These are phyloP conservation scores for Tipula lateralis DNA, from an alignment of 2,888 invertebrate genomes.

Conservation along the genomic window DNA sequence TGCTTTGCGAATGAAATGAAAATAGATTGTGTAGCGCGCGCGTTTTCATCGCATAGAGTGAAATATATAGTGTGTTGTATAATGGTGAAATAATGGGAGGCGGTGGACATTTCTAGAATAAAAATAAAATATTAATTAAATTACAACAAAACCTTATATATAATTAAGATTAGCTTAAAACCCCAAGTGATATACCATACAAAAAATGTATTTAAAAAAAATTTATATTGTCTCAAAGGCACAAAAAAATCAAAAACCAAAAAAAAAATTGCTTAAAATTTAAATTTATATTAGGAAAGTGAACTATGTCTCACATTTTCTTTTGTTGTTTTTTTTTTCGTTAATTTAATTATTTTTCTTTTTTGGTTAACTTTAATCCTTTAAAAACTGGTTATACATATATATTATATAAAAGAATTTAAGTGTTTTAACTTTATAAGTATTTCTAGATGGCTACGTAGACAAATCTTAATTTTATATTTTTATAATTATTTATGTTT, in stretches of 20 bases:
- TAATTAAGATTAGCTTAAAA: constrained; percentile 24
- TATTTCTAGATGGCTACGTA: constrained; percentile 20
- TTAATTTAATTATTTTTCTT: background rate
- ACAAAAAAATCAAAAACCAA: background rate
- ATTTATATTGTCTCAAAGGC: constrained; percentile 20
- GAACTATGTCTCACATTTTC: background rate
- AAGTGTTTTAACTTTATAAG: background rate
- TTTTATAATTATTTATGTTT: too few species aligned
- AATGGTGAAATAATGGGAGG: background rate
- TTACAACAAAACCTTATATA: constrained; percentile 13
- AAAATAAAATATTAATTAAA: constrained; percentile 5
- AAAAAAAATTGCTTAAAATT: background rate
- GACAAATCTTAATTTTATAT: background rate
- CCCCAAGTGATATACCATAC: constrained; percentile 19
- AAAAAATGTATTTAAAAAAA: constrained; percentile 4
- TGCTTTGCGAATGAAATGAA: background rate
- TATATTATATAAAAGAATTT: background rate
- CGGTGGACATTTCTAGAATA: background rate
- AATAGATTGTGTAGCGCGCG: background rate
- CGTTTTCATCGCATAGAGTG: background rate
- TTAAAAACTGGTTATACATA: background rate
- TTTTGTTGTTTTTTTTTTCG: background rate
- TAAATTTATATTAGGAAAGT: background rate
- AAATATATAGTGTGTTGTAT: background rate
- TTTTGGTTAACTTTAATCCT: background rate